Conservation (phyloP, 2,797 vertebrate genomes). For the Rhinatrema bivittatum region DNA sequence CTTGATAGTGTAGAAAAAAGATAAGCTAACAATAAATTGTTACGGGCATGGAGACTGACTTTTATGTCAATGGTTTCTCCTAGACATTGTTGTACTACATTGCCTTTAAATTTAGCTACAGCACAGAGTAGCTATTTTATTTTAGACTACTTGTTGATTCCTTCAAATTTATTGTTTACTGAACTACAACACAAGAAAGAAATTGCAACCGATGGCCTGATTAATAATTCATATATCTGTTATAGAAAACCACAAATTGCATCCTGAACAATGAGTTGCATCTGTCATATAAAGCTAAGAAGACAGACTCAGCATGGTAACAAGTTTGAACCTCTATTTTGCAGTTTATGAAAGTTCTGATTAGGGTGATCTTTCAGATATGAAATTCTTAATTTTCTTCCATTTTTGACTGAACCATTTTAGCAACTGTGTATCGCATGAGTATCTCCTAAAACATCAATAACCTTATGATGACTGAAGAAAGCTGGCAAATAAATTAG, state of each 20-base stretch:
- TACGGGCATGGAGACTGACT: too few relatives aligned
- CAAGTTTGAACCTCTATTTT: constrained; percentile 30
- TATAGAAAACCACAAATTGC: constrained; percentile 34
- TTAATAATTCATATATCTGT: constrained; percentile 39
- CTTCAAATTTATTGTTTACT: constrained; percentile 30
- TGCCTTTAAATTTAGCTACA: too few relatives aligned
- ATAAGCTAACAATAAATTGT: too few relatives aligned
- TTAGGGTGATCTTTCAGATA: constrained; percentile 37
- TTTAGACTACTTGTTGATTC: constrained; percentile 19
- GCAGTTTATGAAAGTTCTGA: constrained; percentile 30
- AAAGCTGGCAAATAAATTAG: constrained; percentile 11
- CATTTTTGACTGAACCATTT: constrained; percentile 29
- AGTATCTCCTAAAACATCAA: constrained; percentile 30
- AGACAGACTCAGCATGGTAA: constrained; percentile 25
- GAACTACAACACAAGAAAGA: constrained; percentile 22
- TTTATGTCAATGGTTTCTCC: too few relatives aligned
- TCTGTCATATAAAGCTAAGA: constrained; percentile 39
- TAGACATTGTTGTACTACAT: too few relatives aligned
- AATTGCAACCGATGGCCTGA: constrained; percentile 26
- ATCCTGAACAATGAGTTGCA: constrained; percentile 30
- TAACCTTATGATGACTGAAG: constrained; percentile 18
- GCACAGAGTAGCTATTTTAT: constrained; percentile 2
- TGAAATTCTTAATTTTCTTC: constrained; percentile 25
- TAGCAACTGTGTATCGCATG: constrained; percentile 27
- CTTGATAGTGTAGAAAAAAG: too few relatives aligned